These are phyloP conservation scores for Pseudomugil gertrudae DNA, from an alignment of 2,797 vertebrate genomes.

Conservation along the genomic window DNA sequence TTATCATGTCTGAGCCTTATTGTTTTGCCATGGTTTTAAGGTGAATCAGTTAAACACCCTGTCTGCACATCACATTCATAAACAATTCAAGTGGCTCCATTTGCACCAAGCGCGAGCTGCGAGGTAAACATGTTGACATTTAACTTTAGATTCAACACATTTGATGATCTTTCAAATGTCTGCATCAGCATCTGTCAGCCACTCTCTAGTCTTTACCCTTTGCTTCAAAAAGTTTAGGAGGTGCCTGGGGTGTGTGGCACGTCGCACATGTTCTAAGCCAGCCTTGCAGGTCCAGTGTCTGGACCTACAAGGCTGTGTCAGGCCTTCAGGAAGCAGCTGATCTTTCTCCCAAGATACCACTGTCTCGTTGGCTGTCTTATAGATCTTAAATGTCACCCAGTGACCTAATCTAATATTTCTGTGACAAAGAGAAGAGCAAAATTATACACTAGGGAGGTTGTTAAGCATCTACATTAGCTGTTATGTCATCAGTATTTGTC, in stretches of 20 bases:
- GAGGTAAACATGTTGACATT: constrained; percentile 49
- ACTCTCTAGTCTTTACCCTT: constrained; percentile 67
- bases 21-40: constrained; percentile 18
- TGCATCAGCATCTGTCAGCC: constrained; percentile 50
- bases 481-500: constrained; percentile 15
- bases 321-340: constrained; percentile 68
- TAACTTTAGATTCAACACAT: constrained; percentile 19
- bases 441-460: constrained; percentile 3
- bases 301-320: constrained; percentile 57
- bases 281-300: no score
- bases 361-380: constrained; percentile 36
- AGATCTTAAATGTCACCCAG: constrained; percentile 64
- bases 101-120: constrained; percentile 11
- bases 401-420: constrained; percentile 48
- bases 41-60: constrained; percentile 20
- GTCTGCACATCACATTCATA: not conserved
- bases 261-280: constrained; percentile 63
- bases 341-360: constrained; percentile 49
- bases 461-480: not conserved
- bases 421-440: constrained; percentile 11
- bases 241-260: constrained; percentile 51
- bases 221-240: constrained; percentile 67
- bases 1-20: constrained; percentile 7
- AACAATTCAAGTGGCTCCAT: not conserved
- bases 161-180: constrained; percentile 48